Base-by-base conservation (phyloP, 2,113 vertebrate species). In the Colaptes auratus region DNA sequence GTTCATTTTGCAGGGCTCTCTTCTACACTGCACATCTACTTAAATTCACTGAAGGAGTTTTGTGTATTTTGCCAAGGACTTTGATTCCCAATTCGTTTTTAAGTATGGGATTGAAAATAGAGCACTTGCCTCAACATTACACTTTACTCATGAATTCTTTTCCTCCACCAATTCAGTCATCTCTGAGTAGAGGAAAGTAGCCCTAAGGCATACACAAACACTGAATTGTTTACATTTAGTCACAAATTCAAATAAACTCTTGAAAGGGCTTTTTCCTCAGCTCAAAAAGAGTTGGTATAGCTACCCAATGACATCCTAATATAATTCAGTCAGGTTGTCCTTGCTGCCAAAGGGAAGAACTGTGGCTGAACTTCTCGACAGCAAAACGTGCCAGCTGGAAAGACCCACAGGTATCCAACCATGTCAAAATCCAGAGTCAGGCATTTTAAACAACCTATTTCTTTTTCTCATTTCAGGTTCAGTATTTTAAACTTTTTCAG, bases 111-210 rank as follows among this genome's bases (percentile, higher is more conserved):
- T 10, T 67, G 65, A 81, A 94, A 88, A 94, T 77, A 92, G 42
- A 92, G 30, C 18, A 75, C 52, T 88, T 82, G 80, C 65, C 73
- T 86, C 58, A 88, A 61, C 23, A 27, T 35, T 72, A 52, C 27
- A 82, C 27, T 86, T 92, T 24, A 83, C 60, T 86, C 27, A 88
- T 16, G 1, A 85, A 72, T 77, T 85, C 72, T 75, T 80, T 60
- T 77, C 86, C 52, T 90, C 80, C 66, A 81, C 58, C 58, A 92
- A 93, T 77, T 83, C 53, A 73, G 56, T 72, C 53, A 61, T 78
- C 36, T 90, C 76, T 76, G 93, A 94, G 86, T 11, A 86, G 14
- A 96, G 58, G n/a, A 90, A 86, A 79, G 50, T 31, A 84, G 86
- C 23, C 31, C 58, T 48, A 81, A 87, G 44, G 39, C 18, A 0